Evolutionary conservation across 2,888 invertebrate genomes (phyloP).

Genomic region (Chaetogeoica ovagalla): DNA sequence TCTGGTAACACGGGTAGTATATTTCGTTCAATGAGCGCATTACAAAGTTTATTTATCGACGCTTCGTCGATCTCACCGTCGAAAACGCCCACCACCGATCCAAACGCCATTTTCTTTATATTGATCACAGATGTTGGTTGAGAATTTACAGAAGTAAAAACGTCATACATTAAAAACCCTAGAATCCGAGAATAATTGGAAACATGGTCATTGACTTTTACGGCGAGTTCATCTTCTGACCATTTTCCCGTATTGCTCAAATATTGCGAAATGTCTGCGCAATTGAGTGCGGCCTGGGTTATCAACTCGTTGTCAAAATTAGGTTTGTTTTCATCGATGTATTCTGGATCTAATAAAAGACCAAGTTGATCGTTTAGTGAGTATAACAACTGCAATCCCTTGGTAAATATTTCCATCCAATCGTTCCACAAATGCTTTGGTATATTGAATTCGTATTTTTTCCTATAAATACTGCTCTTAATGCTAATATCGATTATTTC

Average conservation of each 20-base stretch:
- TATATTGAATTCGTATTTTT: background rate
- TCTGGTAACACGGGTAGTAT: background rate
- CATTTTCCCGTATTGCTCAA: background rate
- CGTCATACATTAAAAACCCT: background rate
- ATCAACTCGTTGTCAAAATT: background rate
- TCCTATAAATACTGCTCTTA: too few species aligned
- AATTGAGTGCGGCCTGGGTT: background rate
- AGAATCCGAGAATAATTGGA: background rate
- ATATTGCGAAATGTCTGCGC: background rate
- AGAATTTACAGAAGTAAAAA: background rate
- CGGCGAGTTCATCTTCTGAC: background rate
- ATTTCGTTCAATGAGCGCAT: background rate
- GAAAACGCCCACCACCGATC: background rate
- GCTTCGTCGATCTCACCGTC: background rate
- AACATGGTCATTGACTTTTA: background rate
- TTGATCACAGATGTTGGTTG: background rate
- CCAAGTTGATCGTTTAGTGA: background rate
- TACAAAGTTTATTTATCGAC: background rate
- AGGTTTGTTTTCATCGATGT: background rate
- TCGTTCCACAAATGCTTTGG: background rate
- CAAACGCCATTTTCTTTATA: too few species aligned
- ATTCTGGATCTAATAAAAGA: background rate
- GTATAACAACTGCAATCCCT: background rate
- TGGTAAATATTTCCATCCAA: background rate
- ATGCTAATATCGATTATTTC: background rate